Evolutionary conservation across 2,888 invertebrate species (phyloP).

Genomic region (Melanophora roralis): DNA sequence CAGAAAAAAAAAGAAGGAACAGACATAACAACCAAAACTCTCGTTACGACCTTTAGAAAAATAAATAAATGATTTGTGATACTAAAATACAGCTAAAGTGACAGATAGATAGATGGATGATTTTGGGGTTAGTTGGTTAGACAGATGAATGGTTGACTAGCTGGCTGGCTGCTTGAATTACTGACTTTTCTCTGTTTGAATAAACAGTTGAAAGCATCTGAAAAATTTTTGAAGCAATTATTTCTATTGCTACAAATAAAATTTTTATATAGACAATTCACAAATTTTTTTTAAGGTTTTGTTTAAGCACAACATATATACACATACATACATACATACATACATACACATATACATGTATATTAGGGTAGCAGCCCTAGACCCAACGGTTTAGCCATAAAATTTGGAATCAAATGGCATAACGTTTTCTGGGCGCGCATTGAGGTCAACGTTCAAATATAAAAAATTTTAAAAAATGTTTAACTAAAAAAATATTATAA

Average conservation of each 20-base stretch:
- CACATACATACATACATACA: background rate
- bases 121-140: background rate
- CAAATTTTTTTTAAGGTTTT: conserved; percentile 16
- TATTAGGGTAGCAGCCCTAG: too few species aligned
- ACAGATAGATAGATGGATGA: background rate
- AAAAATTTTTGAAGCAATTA: conserved; percentile 26
- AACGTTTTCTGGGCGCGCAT: too few species aligned
- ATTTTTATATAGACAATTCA: conserved; percentile 13
- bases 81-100: background rate
- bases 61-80: background rate
- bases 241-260: conserved; percentile 15
- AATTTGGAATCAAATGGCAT: too few species aligned
- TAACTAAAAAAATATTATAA: too few species aligned
- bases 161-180: background rate
- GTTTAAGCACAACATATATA: background rate
- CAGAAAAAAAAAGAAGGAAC: background rate
- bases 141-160: background rate
- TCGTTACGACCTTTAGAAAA: conserved; percentile 31
- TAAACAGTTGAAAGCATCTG: background rate
- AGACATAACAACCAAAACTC: background rate
- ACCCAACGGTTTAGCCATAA: too few species aligned
- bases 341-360: background rate
- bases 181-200: background rate
- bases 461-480: too few species aligned
- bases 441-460: too few species aligned